Base-by-base conservation (phyloP, 2,888 invertebrate species). In the Lacanobia wlatinum region DNA sequence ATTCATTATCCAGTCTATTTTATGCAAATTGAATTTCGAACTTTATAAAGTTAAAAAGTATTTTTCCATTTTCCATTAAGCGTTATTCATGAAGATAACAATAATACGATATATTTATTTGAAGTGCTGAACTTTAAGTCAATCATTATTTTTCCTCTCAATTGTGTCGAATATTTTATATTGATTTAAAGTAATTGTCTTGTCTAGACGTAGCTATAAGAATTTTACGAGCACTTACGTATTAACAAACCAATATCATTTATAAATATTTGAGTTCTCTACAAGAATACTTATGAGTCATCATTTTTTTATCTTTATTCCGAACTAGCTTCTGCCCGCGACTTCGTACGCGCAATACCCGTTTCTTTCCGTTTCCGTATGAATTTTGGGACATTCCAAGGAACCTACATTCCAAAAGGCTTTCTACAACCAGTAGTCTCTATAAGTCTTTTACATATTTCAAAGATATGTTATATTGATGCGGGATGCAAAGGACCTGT, bases 11-110 rank as follows among this genome's bases (percentile, higher is more conserved):
- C 21, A 34, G 34, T 34, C 34, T 48, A 3, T 28, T 28, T 12
- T 21, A 56, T 48, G 38, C 48, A 46, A 67, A 67, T 63, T 63
- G 8, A 67, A 67, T 67, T 75, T 34, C 21, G 21, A 77, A 75
- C 38, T 67, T 80, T 50, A 38, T 40, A 16, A 79, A 62, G n/a
- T 61, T 53, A 38, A 52, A 38, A 52, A 23, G 38, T 53, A 8
- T 63, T 53, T 76, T 66, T 46, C 16, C 16, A n/a, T n/a, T 28
- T 28, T 28, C 28, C 28, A 58, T 61, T 50, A 14, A 55, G n/a
- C n/a, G 66, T 18, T 40, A 50, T 73, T 70, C 8, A n/a, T 10
- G 34, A 56, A 56, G 16, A n/a, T 50, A 34, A 46, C 10, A 40
- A 56, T 21, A 59, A 46, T 43, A n/a, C 14, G 40, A 34, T 77